These are phyloP conservation scores for Homalodisca vitripennis DNA, from an alignment of 1,140 invertebrate genomes.

Conservation along the genomic window DNA sequence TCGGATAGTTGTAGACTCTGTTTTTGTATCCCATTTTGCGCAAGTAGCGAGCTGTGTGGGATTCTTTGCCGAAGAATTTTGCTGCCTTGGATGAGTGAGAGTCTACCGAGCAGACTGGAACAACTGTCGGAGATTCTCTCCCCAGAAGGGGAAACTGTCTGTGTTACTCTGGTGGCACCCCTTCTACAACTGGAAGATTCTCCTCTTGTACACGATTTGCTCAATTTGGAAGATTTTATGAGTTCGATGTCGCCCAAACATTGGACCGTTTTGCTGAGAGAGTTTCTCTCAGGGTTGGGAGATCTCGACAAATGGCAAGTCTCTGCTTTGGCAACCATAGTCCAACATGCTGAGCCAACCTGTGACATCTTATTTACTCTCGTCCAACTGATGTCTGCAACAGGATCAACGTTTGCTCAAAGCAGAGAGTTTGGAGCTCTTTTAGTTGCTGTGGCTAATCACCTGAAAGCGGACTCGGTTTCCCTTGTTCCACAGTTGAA, in stretches of 20 bases:
- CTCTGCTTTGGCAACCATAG: neutral
- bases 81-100: neutral
- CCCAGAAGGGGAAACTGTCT: conserved; percentile 1
- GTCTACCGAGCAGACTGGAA: neutral
- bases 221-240: neutral
- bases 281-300: neutral
- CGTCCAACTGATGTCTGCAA: neutral
- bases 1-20: neutral
- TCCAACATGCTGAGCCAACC: neutral
- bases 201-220: neutral
- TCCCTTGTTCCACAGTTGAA: neutral
- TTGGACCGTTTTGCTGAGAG: neutral
- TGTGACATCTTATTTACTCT: neutral
- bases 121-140: neutral
- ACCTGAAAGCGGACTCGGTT: neutral
- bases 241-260: neutral
- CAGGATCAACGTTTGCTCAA: neutral
- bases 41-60: neutral
- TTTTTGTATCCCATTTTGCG: neutral
- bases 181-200: conserved; percentile 3
- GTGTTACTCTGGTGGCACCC: neutral
- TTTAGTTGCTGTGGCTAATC: neutral
- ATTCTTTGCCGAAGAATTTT: neutral
- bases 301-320: conserved; percentile 2
- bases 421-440: conserved; percentile 12